Evolutionary conservation across 1,140 invertebrate species (phyloP), one percentile per base, ranked within the genome.

Genomic region (Arctopsyche grandis): DNA sequence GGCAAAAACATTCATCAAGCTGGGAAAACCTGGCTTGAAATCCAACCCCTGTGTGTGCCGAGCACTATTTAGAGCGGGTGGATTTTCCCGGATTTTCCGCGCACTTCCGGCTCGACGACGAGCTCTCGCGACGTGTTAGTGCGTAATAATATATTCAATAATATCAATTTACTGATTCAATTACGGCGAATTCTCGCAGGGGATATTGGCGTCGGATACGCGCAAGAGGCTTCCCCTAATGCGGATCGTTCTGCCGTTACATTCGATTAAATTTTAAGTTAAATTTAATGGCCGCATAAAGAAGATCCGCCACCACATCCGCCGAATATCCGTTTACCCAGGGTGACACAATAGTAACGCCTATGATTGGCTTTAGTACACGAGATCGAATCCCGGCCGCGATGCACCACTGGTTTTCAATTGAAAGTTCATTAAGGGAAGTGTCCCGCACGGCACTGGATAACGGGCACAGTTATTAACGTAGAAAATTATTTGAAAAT

Each of bases 241-340:
- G 63, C 24, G 60, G 52, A 71, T 69, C 78, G 78, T 76, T 79
- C 70, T 69, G 69, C 48, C 78, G 78, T 75, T 79, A 79, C 78
- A 79, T 79, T 79, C 78, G 78, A 79, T 79, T 79, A 79, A 79
- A 79, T 79, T 79, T 79, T 79, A 79, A 79, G 71, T 75, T 71
- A 79, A 79, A 79, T 79, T 79, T 79, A 78, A 78, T 60, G 69
- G 52, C 24, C 38, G 19, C 69, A 78, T 78, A 78, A 78, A 78
- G 77, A 71, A 58, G 69, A 29, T n/a, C 69, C 48, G 9, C 58
- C 22, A 38, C 29, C 48, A 52, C 48, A 24, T 66, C 63, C 63
- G 21, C 21, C 63, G 63, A 66, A 66, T 71, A 71, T 78, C 77
- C 77, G 77, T 38, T 73, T 56, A 71, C 29, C 1, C 29, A 38